Evolutionary conservation across 1,140 invertebrate genomes (phyloP).

Genomic region (Campoletis sonorensis): DNA sequence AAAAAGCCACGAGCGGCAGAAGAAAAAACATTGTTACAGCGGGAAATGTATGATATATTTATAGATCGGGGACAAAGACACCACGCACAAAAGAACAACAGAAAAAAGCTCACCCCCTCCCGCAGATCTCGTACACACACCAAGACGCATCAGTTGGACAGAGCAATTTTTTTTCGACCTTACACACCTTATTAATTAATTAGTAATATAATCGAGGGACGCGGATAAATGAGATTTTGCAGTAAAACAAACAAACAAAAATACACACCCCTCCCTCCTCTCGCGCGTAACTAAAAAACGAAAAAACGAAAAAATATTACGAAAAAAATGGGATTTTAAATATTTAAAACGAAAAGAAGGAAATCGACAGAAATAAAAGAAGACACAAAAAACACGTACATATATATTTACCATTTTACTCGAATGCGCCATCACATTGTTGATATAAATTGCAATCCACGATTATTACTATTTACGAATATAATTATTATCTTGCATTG

Average conservation of each 20-base stretch:
- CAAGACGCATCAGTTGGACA: conserved; percentile 16
- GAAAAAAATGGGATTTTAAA: conserved; percentile 31
- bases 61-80: conserved; percentile 36
- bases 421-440: conserved; percentile 74
- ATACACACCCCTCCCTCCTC: conserved; percentile 7
- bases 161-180: neutral
- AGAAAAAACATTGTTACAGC: too few species aligned
- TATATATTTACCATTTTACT: conserved; percentile 66
- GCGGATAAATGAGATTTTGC: conserved; percentile 14
- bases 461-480: conserved; percentile 77
- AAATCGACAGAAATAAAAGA: conserved; percentile 53
- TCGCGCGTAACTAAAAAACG: conserved; percentile 1
- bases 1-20: too few species aligned
- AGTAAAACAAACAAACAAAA: conserved; percentile 34
- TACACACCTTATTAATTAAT: too few species aligned
- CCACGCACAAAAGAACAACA: conserved; percentile 39
- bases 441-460: conserved; percentile 77
- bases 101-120: conserved; percentile 15
- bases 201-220: too few species aligned
- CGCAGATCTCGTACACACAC: conserved; percentile 24
- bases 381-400: conserved; percentile 52
- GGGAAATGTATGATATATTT: neutral
- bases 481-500: conserved; percentile 78
- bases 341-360: conserved; percentile 49
- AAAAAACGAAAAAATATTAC: neutral